Evolutionary conservation across 2,113 vertebrate genomes (phyloP).

Genomic region (Eonycteris spelaea): DNA sequence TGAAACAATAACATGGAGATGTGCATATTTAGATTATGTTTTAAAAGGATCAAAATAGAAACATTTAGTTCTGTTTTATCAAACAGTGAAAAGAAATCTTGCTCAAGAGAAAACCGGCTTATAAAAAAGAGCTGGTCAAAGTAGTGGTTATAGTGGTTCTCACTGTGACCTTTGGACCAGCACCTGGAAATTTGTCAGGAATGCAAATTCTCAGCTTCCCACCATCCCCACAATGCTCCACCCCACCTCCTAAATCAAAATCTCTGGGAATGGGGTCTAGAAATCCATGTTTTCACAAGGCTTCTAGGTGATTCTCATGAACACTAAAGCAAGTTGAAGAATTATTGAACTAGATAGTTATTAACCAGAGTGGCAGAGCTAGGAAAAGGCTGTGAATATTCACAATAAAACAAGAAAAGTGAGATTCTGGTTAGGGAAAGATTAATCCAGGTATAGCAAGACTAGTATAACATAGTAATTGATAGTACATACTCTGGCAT

Average conservation of each 20-base stretch:
- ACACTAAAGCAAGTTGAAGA: background rate
- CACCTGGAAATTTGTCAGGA: background rate
- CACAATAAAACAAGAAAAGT: background rate
- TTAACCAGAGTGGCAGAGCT: background rate
- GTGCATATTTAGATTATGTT: background rate
- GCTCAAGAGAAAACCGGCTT: background rate
- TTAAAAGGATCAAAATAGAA: background rate
- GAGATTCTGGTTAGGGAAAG: background rate
- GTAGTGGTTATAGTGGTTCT: background rate
- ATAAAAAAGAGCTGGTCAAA: background rate
- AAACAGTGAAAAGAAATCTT: background rate
- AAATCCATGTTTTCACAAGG: background rate
- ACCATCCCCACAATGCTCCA: background rate
- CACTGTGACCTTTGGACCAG: background rate
- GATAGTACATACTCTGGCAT: background rate
- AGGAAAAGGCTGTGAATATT: background rate
- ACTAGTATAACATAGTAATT: background rate
- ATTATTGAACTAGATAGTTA: background rate
- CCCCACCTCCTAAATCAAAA: background rate
- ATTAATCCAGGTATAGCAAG: background rate
- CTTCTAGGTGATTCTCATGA: background rate
- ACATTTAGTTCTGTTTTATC: conserved; percentile 20
- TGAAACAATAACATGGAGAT: background rate
- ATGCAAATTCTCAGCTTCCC: background rate
- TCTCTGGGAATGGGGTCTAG: background rate